Percentiles rank a stretch among this genome's conserved stretches.
Evolutionary conservation across 2,113 vertebrate species (phyloP).

Genomic region (Gambusia affinis): DNA sequence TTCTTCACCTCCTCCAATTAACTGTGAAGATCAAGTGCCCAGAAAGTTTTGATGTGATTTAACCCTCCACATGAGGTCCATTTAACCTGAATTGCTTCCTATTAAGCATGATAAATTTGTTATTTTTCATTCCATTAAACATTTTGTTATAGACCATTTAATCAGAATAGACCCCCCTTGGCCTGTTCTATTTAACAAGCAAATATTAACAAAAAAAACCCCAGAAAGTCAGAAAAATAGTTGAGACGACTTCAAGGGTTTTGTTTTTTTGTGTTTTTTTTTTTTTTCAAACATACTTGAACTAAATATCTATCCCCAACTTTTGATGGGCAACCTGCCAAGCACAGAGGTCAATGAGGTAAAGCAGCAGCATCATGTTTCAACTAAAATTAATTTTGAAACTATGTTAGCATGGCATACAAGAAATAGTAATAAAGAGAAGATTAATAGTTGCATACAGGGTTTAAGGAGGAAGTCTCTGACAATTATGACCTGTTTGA

Average conservation of each 20-base stretch:
- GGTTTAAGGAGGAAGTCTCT: conserved; percentile 52
- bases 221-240: conserved; percentile 40
- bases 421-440: conserved; percentile 19
- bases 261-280: background rate
- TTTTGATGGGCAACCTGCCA: conserved; percentile 52
- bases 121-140: conserved; percentile 76
- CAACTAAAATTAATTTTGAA: conserved; percentile 46
- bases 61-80: conserved; percentile 75
- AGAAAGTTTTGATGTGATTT: conserved; percentile 77
- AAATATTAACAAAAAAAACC: conserved; percentile 9
- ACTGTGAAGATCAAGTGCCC: conserved; percentile 65
- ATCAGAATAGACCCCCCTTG: conserved; percentile 39
- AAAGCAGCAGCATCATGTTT: conserved; percentile 54
- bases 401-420: conserved; percentile 59
- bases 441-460: conserved; percentile 12
- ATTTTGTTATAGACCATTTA: conserved; percentile 65
- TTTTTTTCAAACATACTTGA: conserved; percentile 45
- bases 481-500: conserved; percentile 58
- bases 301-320: conserved; percentile 50
- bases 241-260: conserved; percentile 62
- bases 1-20: conserved; percentile 73
- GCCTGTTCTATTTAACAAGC: conserved; percentile 37
- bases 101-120: conserved; percentile 76
- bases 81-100: conserved; percentile 75
- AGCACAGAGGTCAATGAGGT: conserved; percentile 51